A percentile compares a stretch with the other conserved stretches of the same genome.
Conservation (phyloP, 2,888 invertebrate genomes). For the Melipona bicolor region DNA sequence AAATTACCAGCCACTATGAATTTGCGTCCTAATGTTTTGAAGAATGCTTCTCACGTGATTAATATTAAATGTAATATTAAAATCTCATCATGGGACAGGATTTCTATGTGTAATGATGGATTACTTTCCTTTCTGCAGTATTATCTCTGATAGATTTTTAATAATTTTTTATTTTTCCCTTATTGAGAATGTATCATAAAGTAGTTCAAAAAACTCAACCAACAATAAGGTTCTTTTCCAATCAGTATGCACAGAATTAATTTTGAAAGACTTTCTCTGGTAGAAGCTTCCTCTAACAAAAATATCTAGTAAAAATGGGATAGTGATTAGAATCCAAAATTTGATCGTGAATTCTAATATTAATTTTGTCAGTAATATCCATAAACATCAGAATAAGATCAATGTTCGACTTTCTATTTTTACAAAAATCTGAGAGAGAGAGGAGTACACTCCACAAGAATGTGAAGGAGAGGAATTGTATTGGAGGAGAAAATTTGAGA, state of each 20-base stretch:
- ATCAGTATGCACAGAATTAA: conserved; percentile 22
- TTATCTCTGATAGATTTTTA: no score
- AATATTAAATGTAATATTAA: no score
- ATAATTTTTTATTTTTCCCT: conserved; percentile 18
- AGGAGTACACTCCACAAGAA: no score
- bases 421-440: neutral
- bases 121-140: neutral
- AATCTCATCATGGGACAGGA: no score
- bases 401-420: conserved; percentile 13
- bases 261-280: neutral
- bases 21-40: no score
- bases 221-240: neutral
- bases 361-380: neutral
- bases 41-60: no score
- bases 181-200: conserved; percentile 1
- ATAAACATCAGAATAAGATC: conserved; percentile 13
- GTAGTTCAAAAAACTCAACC: neutral
- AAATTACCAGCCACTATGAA: no score
- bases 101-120: neutral
- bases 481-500: no score
- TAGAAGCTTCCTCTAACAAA: neutral
- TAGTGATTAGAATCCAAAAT: conserved; percentile 17
- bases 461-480: no score
- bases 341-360: neutral
- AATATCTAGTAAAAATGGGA: conserved; percentile 2